Evolutionary conservation across 2,888 invertebrate species (phyloP), one percentile per base, ranked within the genome.

Genomic region (Agrilus cyanescens): DNA sequence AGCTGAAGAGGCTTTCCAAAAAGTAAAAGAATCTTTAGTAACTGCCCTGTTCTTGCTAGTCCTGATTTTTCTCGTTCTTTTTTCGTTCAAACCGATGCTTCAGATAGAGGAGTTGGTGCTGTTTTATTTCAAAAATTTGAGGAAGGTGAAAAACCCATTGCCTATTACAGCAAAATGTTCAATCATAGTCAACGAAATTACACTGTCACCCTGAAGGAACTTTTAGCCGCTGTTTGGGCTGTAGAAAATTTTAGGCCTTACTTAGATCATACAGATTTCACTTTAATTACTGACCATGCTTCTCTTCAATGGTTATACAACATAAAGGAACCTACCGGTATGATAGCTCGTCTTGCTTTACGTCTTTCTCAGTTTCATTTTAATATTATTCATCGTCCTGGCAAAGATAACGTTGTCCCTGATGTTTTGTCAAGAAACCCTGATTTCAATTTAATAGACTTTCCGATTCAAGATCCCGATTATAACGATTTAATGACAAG

Each of bases 11-110:
- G 46, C 54, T 13, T 57, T 57, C 39, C 1, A 38, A 1, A 38
- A 31, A 10, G 44, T 57, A 34, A 57, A 57, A 41, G 34, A 46
- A 37, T 40, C 41, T n/a, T 32, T 59, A 12, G 40, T 53, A 12
- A 40, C 53, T 1, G 51, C 55, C 54, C 54, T 4, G 40, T 56
- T 15, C 39, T 55, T 10, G 16, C 40, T 2, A 45, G 45, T 29
- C 54, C 58, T 2, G 52, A 58, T 50, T 57, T 56, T 33, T 40
- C 38, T 2, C 29, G 47, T 38, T 40, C 38, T 1, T 57, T 59
- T 42, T 46, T 41, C 12, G 48, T 59, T 18, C 57, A 57, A 36
- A 48, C 49, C 20, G 57, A 55, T 44, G 57, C 57, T 4, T 49
- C 50, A 2, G 45, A 46, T 25, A 36, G 36, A 15, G 57, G 55